Evolutionary conservation across 2,888 invertebrate species (phyloP), one percentile per base, ranked within the genome.

Genomic region (Meliscaeva auricollis): DNA sequence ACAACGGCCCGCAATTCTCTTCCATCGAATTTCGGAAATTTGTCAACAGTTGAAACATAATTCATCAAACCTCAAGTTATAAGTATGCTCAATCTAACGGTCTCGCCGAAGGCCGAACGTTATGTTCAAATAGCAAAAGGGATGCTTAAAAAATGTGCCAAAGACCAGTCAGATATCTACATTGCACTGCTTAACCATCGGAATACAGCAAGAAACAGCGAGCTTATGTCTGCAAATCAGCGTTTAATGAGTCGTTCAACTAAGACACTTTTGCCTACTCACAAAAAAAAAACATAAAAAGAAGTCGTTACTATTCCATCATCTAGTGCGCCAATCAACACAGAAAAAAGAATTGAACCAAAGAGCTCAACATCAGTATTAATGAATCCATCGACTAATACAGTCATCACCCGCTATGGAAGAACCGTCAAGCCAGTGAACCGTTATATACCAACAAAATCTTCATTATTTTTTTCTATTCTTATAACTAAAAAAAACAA

Each of bases 211-310:
- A 75, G 74, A 72, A 76, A 72, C 52, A 70, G 58, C 56, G 73
- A 81, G 13, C 56, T 87, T 15, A 38, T 75, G 62, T 78, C 81
- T 5, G 81, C 81, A 3, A 82, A 85, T 22, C 81, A 87, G 44
- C 82, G 85, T 26, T 73, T 82, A n/a, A 76, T 87, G 75, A 87
- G 80, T 75, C 73, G 87, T 50, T 79, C 80, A 38, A 77, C 74
- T 4, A 22, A 22, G 11, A 50, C 50, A 50, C 50, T 50, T 20
- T 26, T 50, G 50, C 50, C 50, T 7, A 54, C n/a, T 74, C 64
- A 75, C 64, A 68, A 35, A 4, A 46, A 15, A 46, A 15, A n/a
- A 46, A 46, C 46, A 46, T 46, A n/a, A 15, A 46, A 46, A 15
- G 46, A 46, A 46, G 46, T 46, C 46, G n/a, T n/a, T n/a, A n/a